These are phyloP conservation scores for Chaetodon trifascialis DNA, from an alignment of 2,113 vertebrate genomes.

Conservation along the genomic window DNA sequence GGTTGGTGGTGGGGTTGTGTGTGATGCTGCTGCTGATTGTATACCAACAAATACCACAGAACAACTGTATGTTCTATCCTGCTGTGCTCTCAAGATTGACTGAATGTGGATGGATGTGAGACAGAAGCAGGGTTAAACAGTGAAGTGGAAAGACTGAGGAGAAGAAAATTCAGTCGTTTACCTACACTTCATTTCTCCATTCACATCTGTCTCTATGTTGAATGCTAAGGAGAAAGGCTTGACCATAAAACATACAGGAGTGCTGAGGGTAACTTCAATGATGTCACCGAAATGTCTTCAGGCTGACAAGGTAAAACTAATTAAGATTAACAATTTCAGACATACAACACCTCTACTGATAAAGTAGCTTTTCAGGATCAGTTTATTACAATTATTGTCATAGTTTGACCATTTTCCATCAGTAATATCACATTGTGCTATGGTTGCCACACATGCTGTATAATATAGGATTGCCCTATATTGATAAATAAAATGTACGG, in stretches of 20 bases:
- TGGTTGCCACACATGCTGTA: too few species aligned
- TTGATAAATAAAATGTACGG: too few species aligned
- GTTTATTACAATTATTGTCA: background rate
- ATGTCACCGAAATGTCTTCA: background rate
- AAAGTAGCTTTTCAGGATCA: background rate
- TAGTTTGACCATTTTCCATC: too few species aligned
- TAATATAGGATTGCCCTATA: too few species aligned
- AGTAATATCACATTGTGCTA: too few species aligned
- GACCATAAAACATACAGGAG: background rate
- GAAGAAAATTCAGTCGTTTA: slow-evolving; percentile 25
- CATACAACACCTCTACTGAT: too few species aligned
- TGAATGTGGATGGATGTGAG: slow-evolving; percentile 13
- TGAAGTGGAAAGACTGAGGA: slow-evolving; percentile 3
- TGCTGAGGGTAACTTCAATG: background rate
- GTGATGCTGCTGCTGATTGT: slow-evolving; percentile 31
- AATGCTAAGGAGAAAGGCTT: background rate
- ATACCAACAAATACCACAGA: slow-evolving; percentile 46
- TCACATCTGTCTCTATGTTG: background rate
- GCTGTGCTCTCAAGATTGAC: slow-evolving; percentile 19
- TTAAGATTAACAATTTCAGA: background rate
- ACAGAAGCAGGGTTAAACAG: slow-evolving; percentile 23
- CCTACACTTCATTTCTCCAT: slow-evolving; percentile 9
- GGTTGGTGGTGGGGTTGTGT: background rate
- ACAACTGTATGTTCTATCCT: slow-evolving; percentile 15
- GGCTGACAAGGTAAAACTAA: background rate